A percentile compares a stretch with the other conserved stretches of the same genome.
phyloP scores from a whole-genome alignment of 2,888 invertebrate genomes.

The Xylocampa areola region DNA sequence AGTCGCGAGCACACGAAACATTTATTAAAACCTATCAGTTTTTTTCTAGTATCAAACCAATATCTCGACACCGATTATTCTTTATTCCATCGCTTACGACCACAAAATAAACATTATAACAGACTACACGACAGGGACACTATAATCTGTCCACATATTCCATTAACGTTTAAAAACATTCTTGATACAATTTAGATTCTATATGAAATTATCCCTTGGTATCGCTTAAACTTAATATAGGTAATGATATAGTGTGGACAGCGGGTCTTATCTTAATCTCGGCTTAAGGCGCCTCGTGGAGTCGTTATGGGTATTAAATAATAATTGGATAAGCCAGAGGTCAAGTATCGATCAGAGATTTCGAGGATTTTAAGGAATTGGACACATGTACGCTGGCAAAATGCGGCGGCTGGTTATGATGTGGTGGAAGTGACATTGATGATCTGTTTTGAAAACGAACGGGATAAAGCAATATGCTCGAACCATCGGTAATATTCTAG shows the following conservation, averaged over 20 bases:
- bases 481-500: no score
- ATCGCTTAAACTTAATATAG: slow-evolving; percentile 76
- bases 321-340: slow-evolving; percentile 86
- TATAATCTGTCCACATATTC: slow-evolving; percentile 73
- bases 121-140: slow-evolving; percentile 70
- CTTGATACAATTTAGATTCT: slow-evolving; percentile 86
- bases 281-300: slow-evolving; percentile 79
- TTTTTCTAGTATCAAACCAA: slow-evolving; percentile 13
- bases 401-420: slow-evolving; percentile 10
- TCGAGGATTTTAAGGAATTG: slow-evolving; percentile 51
- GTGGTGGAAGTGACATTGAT: slow-evolving; percentile 14
- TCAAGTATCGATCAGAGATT: slow-evolving; percentile 78
- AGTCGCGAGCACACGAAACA: no score
- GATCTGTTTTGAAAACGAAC: not conserved
- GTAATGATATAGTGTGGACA: slow-evolving; percentile 85
- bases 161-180: slow-evolving; percentile 66
- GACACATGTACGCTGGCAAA: slow-evolving; percentile 33
- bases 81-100: slow-evolving; percentile 19
- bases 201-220: slow-evolving; percentile 71
- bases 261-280: slow-evolving; percentile 83
- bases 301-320: slow-evolving; percentile 83
- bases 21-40: no score
- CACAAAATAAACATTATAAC: slow-evolving; percentile 44
- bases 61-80: slow-evolving; percentile 23
- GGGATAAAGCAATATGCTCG: not conserved